Base-by-base conservation (phyloP, 2,113 vertebrate genomes). In the Amphilophus citrinellus region DNA sequence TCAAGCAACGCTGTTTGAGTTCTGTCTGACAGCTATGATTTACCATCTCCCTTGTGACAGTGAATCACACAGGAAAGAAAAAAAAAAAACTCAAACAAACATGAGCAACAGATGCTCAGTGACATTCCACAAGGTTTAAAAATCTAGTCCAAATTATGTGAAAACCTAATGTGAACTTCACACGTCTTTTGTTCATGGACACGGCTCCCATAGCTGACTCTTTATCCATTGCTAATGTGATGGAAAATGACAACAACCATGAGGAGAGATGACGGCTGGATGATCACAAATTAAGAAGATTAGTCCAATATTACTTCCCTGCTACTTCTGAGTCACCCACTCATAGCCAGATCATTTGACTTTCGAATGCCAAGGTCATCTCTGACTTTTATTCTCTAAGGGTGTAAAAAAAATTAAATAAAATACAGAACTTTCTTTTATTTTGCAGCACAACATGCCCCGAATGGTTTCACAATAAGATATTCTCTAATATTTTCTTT, bases 211-310 rank as follows among this genome's bases (percentile, higher is more conserved):
- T 61, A 27, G 58, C 84, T 73, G 77, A 77, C 79, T 80, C 88
- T 85, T 92, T 89, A 92, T 91, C 83, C 85, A 81, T 11, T 73
- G 86, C 85, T 95, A 95, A 96, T 94, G 91, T 89, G 93, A 90
- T 92, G 86, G 91, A 95, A 95, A 95, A 95, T 89, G 92, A 93
- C 62, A 87, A 92, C 84, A 79, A 92, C 82, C 76, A 58, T 85
- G 78, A 92, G 80, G 80, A 92, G 90, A 90, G 79, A 87, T 62
- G 84, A 93, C 53, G 90, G 93, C 85, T 93, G 89, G 92, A 85
- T 95, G 89, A 93, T 86, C 90, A 90, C 87, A 93, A 95, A 95
- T 94, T 88, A 94, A 93, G 93, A 88, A 93, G 89, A 96, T 96
- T 92, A 94, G 88, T 94, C 87, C 85, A 89, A 89, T 87, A 93